These are phyloP conservation scores for Metopolophium dirhodum DNA, from an alignment of 1,140 invertebrate species.

Conservation along the genomic window DNA sequence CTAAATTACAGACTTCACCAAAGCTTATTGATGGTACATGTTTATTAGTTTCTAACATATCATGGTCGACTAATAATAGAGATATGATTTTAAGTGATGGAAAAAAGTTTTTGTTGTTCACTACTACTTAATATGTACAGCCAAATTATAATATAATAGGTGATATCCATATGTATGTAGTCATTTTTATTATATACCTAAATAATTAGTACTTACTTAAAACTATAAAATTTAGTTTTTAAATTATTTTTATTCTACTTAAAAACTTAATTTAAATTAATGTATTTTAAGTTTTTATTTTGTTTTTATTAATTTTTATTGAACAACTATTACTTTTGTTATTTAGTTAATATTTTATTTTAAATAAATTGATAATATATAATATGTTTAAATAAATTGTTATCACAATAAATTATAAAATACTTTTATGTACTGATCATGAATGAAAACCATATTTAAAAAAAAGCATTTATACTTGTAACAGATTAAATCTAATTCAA, in stretches of 20 bases:
- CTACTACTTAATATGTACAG: neutral
- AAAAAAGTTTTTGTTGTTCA: slow-evolving; percentile 41
- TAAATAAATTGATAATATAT: too few species aligned
- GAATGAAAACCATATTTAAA: neutral
- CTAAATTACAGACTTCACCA: slow-evolving; percentile 33
- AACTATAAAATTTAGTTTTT: neutral
- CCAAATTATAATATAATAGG: neutral
- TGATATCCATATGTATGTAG: neutral
- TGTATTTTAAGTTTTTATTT: neutral
- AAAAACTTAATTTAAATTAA: neutral
- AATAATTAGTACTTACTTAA: neutral
- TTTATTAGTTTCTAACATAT: slow-evolving; percentile 2
- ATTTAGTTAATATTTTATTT: neutral
- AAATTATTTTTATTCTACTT: neutral
- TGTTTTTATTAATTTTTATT: neutral
- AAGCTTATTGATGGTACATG: slow-evolving; percentile 7
- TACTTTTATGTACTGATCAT: neutral
- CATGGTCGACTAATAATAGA: slow-evolving; percentile 40
- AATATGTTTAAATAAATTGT: neutral
- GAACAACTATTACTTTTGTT: neutral
- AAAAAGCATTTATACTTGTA: neutral
- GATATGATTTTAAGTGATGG: slow-evolving; percentile 43
- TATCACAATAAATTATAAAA: neutral
- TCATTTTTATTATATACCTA: neutral
- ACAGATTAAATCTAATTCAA: neutral